These are phyloP conservation scores for Drosophila gaucha DNA, from an alignment of 2,888 invertebrate species.

Conservation along the genomic window DNA sequence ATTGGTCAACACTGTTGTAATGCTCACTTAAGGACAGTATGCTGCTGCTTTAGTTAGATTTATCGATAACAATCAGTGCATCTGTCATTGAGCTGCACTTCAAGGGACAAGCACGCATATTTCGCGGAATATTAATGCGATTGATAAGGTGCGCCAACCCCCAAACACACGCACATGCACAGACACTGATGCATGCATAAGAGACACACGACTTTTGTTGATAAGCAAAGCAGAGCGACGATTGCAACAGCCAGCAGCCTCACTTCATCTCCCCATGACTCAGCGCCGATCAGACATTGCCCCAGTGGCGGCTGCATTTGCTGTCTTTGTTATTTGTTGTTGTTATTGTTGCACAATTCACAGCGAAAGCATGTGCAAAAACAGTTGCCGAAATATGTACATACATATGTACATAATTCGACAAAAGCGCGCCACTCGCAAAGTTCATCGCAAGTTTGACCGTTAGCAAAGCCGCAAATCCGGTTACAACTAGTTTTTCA, in stretches of 20 bases:
- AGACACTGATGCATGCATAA: neutral
- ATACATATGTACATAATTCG: too few species aligned
- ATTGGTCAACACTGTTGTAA: neutral
- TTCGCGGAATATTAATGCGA: conserved; percentile 16
- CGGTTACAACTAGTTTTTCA: conserved; percentile 45
- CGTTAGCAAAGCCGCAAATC: conserved; percentile 22
- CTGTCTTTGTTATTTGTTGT: neutral
- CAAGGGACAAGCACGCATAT: conserved; percentile 39
- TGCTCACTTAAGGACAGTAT: neutral
- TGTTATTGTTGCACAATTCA: conserved; percentile 43
- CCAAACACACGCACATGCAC: neutral
- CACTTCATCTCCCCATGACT: conserved; percentile 26
- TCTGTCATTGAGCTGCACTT: conserved; percentile 73
- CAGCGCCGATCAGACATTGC: conserved; percentile 48
- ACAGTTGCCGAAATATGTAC: neutral
- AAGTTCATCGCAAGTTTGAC: conserved; percentile 44
- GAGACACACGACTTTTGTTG: conserved; percentile 12
- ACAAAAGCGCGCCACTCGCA: conserved; percentile 11
- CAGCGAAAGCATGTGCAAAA: conserved; percentile 13
- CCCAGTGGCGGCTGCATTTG: conserved; percentile 19
- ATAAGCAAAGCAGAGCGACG: conserved; percentile 29
- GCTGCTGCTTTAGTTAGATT: neutral
- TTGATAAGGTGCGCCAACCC: conserved; percentile 25
- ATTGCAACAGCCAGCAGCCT: conserved; percentile 6
- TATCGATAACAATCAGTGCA: conserved; percentile 34